phyloP scores from a whole-genome alignment of 37 sponge, comb jelly and placozoan species.

The Dysidea cf. avara region DNA sequence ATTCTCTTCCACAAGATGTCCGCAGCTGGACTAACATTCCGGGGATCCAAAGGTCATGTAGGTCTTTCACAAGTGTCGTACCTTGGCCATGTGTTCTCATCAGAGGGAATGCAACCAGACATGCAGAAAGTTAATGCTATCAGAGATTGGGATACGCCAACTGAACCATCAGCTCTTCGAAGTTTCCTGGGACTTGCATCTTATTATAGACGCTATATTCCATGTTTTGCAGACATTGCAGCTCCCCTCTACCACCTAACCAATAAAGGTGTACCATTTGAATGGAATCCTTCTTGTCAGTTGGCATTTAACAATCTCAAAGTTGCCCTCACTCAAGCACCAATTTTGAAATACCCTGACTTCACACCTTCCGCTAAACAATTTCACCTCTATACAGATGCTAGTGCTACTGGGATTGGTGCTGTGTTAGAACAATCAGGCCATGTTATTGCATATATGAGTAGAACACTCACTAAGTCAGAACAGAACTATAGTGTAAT shows the following conservation, averaged over 20 bases:
- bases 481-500: not conserved
- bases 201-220: not conserved
- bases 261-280: slow-evolving; percentile 14
- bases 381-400: too few species aligned
- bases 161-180: not conserved
- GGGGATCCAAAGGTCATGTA: slow-evolving; percentile 7
- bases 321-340: slow-evolving; percentile 7
- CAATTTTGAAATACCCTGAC: slow-evolving; percentile 2
- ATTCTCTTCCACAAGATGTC: slow-evolving; percentile 2
- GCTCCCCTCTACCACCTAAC: slow-evolving; percentile 20
- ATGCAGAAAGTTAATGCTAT: not conserved
- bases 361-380: not conserved
- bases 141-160: not conserved
- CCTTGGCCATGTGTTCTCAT: too few species aligned
- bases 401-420: too few species aligned
- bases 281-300: not conserved
- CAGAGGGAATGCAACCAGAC: slow-evolving; percentile 1
- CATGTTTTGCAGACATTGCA: slow-evolving; percentile 2
- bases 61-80: too few species aligned
- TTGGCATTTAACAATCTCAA: slow-evolving; percentile 6
- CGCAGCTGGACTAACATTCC: slow-evolving; percentile 1
- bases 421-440: too few species aligned
- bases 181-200: too few species aligned
- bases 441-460: too few species aligned
- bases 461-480: too few species aligned